Evolutionary conservation across 2,113 vertebrate genomes (phyloP), one percentile per base, ranked within the genome.

Genomic region (Lophochroa leadbeateri): DNA sequence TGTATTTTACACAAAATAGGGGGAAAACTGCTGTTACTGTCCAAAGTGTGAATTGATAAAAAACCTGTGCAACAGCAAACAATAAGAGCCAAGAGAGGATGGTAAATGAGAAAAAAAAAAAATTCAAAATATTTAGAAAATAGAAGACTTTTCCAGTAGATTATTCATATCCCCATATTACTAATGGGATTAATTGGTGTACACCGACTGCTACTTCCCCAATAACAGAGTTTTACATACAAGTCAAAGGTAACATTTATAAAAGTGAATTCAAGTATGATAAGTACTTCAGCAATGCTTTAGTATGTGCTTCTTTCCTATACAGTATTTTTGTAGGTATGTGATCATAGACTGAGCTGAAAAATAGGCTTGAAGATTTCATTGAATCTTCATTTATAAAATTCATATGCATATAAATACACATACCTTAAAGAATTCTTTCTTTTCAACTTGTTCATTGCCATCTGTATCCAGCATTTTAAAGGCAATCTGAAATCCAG

Each of bases 391-490:
- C 47, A 81, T 46, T 89, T n/a, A 78, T 63, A 52, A 78, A 61
- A 82, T 52, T 10, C 85, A 87, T 75, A 80, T 7, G 6, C 28
- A 53, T 35, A 35, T 43, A 70, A 77, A 75, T 37, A 46, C 19
- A 86, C 98, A 96, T 98, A 99, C 99, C 98, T 98, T 99, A 75
- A 99, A 98, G 96, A 99, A 99, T 88, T 99, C 99, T 94, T 98
- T 99, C 95, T 98, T 99, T 97, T 99, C 99, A 96, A 99, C 99
- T 49, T 98, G 99, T 92, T 99, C 99, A 93, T 99, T 99, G 75
- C 99, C 99, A 96, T 99, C 99, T 72, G 98, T 83, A 94, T 99
- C 99, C 58, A 99, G 97, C 99, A 99, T 99, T 98, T 99, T 99
- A 98, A 99, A 99, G 94, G 99, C 99, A 89, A 99, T 99, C 58